These are phyloP conservation scores for Semnopithecus entellus DNA, from an alignment of 2,113 vertebrate genomes.

Conservation along the genomic window DNA sequence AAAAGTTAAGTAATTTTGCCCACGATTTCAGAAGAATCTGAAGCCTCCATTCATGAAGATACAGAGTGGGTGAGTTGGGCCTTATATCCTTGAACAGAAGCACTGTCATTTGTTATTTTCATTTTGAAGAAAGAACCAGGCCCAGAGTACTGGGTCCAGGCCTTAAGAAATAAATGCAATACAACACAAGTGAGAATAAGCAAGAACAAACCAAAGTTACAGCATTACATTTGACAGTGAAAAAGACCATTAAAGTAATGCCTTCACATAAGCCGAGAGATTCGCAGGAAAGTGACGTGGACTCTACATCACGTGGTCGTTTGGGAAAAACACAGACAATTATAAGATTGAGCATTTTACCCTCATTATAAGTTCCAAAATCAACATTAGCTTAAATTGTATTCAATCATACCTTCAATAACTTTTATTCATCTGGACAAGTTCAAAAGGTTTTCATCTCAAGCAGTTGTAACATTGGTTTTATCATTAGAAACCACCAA, in stretches of 20 bases:
- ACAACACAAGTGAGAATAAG: conserved; percentile 84
- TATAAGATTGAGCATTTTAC: conserved; percentile 80
- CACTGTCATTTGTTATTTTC: conserved; percentile 74
- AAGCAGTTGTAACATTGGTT: not conserved
- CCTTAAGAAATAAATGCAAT: conserved; percentile 85
- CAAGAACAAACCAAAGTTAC: conserved; percentile 83
- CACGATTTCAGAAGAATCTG: conserved; percentile 81
- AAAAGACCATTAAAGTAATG: conserved; percentile 77
- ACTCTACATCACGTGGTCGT: conserved; percentile 52
- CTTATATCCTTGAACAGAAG: conserved; percentile 99
- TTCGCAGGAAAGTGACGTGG: conserved; percentile 69
- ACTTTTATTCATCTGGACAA: not conserved
- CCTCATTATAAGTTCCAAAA: conserved; percentile 82
- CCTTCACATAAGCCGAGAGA: conserved; percentile 77
- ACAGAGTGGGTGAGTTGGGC: conserved; percentile 84
- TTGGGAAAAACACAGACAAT: conserved; percentile 64
- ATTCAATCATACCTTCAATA: conserved; percentile 85
- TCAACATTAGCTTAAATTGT: conserved; percentile 66
- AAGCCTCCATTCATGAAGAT: conserved; percentile 79
- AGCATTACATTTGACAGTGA: conserved; percentile 82
- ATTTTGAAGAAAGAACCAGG: conserved; percentile 80
- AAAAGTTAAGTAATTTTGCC: conserved; percentile 79
- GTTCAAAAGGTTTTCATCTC: not conserved
- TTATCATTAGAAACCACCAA: not conserved
- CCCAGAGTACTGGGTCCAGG: conserved; percentile 73